A percentile compares a stretch with the other conserved stretches of the same genome.
Conservation (phyloP, 2,113 vertebrate genomes). For the Microtus pennsylvanicus region DNA sequence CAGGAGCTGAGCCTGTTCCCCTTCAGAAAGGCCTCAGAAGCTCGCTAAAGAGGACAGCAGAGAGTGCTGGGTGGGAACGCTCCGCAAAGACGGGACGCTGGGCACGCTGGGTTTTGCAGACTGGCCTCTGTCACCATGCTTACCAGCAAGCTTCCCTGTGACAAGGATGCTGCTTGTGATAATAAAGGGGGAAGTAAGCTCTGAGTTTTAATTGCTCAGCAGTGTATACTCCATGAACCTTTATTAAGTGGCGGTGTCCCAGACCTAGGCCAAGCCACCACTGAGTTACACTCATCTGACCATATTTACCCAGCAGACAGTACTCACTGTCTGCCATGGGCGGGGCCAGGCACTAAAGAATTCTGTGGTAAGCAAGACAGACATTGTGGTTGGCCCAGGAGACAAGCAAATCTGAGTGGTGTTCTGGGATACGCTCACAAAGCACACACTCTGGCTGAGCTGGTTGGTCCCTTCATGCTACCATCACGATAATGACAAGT, state of each 20-base stretch:
- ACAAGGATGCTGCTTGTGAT: background rate
- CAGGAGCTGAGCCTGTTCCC: background rate
- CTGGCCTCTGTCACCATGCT: background rate
- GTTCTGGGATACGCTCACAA: accelerated
- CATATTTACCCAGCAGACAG: background rate
- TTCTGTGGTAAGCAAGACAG: background rate
- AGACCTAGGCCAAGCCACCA: background rate
- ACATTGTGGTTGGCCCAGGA: background rate
- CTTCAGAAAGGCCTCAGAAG: background rate
- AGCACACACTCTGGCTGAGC: background rate
- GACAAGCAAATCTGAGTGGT: background rate
- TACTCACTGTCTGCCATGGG: background rate
- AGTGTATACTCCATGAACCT: background rate
- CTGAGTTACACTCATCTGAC: background rate
- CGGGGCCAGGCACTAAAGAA: background rate
- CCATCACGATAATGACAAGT: background rate
- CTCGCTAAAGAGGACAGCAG: background rate
- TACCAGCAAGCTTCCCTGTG: background rate
- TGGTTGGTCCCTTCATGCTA: accelerated
- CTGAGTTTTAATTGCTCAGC: background rate
- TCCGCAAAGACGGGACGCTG: background rate
- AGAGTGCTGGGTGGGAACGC: background rate
- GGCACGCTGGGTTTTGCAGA: background rate
- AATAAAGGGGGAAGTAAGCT: background rate
- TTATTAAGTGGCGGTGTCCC: constrained; percentile 18